Conservation (phyloP, 1,140 invertebrate genomes). For the Acromyrmex charruanus region DNA sequence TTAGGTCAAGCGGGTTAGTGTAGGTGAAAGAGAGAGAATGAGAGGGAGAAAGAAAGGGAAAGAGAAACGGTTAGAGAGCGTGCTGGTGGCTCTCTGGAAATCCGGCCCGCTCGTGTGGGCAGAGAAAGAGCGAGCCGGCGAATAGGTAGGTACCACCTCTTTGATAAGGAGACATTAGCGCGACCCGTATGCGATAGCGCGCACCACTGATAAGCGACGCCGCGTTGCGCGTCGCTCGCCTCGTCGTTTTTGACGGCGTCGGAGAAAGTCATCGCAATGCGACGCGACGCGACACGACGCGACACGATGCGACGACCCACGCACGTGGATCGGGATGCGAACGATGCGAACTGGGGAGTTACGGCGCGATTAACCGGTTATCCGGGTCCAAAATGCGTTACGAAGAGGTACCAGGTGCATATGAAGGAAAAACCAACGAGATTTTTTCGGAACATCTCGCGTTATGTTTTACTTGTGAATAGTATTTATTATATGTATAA, state of each 20-base stretch:
- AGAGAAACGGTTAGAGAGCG: constrained; percentile 42
- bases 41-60: not conserved
- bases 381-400: not conserved
- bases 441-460: constrained; percentile 6
- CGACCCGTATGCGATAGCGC: constrained; percentile 86
- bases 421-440: not conserved
- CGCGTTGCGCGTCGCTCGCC: constrained; percentile 70
- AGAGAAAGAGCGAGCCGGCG: constrained; percentile 74
- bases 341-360: constrained; percentile 12
- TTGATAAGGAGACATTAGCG: constrained; percentile 86
- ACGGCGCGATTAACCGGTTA: constrained; percentile 42
- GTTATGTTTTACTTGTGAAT: not conserved
- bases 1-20: constrained; percentile 65
- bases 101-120: constrained; percentile 78
- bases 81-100: constrained; percentile 82
- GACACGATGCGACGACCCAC: not conserved
- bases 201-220: constrained; percentile 79
- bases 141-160: constrained; percentile 78
- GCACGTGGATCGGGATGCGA: constrained; percentile 6
- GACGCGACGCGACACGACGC: not conserved
- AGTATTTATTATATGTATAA: not conserved
- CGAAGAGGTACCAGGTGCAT: not conserved
- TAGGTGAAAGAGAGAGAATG: constrained; percentile 57
- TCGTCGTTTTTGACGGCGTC: constrained; percentile 71
- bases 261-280: constrained; percentile 45